Evolutionary conservation across 1,140 invertebrate genomes (phyloP).

Genomic region (Diorhabda carinulata): DNA sequence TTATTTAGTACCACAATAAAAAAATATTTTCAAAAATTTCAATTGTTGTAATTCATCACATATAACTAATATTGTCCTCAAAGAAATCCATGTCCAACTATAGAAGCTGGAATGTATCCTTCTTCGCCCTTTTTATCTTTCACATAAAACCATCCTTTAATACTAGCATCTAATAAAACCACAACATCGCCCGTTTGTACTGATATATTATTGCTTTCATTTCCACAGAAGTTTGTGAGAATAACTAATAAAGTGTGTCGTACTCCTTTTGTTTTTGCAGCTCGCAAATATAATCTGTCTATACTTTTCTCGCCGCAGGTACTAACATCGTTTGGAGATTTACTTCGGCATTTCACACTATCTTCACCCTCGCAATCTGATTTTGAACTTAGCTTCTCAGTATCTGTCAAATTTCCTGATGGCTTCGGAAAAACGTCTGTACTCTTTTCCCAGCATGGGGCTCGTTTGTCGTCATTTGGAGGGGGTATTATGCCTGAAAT

Average conservation of each 20-base stretch:
- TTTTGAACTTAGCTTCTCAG: conserved; percentile 57
- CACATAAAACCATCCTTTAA: conserved; percentile 67
- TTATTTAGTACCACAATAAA: no score
- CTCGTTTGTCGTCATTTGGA: conserved; percentile 33
- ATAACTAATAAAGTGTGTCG: conserved; percentile 66
- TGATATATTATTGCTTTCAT: conserved; percentile 52
- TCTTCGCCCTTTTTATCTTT: conserved; percentile 62
- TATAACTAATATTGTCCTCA: conserved; percentile 42
- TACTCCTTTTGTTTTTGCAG: conserved; percentile 47
- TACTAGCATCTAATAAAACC: conserved; percentile 54
- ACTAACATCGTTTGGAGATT: conserved; percentile 49
- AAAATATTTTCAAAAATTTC: no score
- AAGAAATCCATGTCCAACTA: conserved; percentile 70
- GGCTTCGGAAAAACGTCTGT: conserved; percentile 73
- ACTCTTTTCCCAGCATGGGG: conserved; percentile 70
- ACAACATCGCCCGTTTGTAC: conserved; percentile 72
- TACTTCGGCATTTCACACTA: conserved; percentile 34
- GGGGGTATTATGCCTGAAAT: conserved; percentile 41
- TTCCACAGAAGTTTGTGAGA: conserved; percentile 59
- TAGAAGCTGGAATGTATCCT: conserved; percentile 71
- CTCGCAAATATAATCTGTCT: conserved; percentile 64
- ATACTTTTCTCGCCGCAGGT: conserved; percentile 62
- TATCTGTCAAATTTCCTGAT: conserved; percentile 68
- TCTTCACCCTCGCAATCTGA: conserved; percentile 50
- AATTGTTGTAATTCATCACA: no score